Conservation (phyloP, 2,888 invertebrate species). For the Drosophila cognata region DNA sequence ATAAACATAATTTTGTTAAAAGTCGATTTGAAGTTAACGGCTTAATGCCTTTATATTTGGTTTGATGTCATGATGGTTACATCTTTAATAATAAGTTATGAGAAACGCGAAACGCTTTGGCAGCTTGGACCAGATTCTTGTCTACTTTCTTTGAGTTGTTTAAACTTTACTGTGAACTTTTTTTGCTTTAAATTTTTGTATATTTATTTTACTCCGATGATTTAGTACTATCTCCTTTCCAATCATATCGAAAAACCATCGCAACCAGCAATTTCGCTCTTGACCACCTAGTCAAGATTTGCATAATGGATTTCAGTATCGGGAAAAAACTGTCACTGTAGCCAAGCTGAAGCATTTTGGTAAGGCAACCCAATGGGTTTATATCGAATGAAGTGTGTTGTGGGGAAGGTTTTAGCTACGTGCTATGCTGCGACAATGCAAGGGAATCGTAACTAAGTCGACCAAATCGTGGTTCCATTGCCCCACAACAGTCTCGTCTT, state of each 20-base stretch:
- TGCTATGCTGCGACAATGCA: constrained; percentile 22
- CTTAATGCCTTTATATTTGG: not conserved
- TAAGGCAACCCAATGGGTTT: constrained; percentile 21
- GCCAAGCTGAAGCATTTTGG: constrained; percentile 24
- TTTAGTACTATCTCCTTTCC: not conserved
- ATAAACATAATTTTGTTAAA: not conserved
- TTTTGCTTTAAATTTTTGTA: not conserved
- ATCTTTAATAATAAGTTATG: too few species aligned
- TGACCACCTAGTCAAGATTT: constrained; percentile 21
- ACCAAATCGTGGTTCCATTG: constrained; percentile 60
- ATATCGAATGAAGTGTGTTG: constrained; percentile 20
- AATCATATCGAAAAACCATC: not conserved
- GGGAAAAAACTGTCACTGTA: constrained; percentile 11
- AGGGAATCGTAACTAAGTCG: constrained; percentile 61
- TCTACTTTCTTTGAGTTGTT: not conserved
- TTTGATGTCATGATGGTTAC: not conserved
- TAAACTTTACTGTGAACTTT: not conserved
- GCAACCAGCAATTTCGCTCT: not conserved
- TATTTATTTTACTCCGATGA: not conserved
- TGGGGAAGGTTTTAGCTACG: constrained; percentile 7
- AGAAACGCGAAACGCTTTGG: not conserved
- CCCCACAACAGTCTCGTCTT: constrained; percentile 23
- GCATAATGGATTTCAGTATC: constrained; percentile 11
- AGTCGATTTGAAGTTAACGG: not conserved
- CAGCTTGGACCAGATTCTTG: not conserved